Evolutionary conservation across 2,797 vertebrate species (phyloP).

Genomic region (Natrix natrix): DNA sequence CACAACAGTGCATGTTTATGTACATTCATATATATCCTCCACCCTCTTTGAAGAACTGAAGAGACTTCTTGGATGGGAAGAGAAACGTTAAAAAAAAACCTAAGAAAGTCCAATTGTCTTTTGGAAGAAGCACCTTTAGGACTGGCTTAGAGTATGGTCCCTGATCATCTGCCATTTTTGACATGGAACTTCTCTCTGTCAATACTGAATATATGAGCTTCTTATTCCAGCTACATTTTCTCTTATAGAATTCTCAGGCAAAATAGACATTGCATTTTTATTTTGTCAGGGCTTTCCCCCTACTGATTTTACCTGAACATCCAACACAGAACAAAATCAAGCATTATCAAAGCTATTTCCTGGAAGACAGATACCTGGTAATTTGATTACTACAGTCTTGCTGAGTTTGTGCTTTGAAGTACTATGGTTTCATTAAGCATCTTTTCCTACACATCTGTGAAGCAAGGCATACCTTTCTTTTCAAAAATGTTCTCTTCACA

Average conservation of each 20-base stretch:
- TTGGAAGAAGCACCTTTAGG: background rate
- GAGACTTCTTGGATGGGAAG: background rate
- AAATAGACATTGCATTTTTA: background rate
- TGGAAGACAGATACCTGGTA: conserved; percentile 26
- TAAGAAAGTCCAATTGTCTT: background rate
- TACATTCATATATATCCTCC: background rate
- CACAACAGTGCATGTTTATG: background rate
- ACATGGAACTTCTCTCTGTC: background rate
- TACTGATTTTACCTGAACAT: background rate
- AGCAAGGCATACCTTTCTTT: background rate
- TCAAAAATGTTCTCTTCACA: conserved; percentile 32
- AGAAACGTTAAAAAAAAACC: background rate
- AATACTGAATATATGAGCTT: background rate
- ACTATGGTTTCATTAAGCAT: conserved; percentile 26
- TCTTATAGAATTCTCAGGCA: background rate
- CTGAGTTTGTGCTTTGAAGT: conserved; percentile 27
- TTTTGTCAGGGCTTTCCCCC: background rate
- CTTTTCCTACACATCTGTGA: conserved; percentile 13
- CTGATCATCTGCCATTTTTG: background rate
- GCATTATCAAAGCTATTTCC: conserved; percentile 42
- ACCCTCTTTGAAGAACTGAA: background rate
- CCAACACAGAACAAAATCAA: conserved; percentile 36
- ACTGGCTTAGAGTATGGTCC: background rate
- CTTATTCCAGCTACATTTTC: background rate
- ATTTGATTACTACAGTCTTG: conserved; percentile 10